Base-by-base conservation (phyloP, 2,797 vertebrate genomes). In the Typhlichthys subterraneus region DNA sequence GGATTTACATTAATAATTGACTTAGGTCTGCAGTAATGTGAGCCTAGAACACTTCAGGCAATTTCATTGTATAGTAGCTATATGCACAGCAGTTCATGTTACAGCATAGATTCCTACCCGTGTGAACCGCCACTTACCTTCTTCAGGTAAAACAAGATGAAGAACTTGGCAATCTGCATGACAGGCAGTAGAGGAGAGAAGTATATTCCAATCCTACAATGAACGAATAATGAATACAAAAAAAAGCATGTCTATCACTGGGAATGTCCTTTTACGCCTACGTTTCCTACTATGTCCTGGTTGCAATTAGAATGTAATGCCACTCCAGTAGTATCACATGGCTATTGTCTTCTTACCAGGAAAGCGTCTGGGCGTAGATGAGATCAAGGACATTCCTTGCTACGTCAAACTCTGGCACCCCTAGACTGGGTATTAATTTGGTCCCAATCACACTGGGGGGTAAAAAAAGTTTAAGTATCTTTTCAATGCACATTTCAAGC, bases 321-420 rank as follows among this genome's bases (percentile, higher is more conserved):
- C 15, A 15, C n/a, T 14, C 14, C 15, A 23, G 38, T 0, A 57
- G 38, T 50, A 15, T 13, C 0, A 3, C 53, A 56, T 49, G 7
- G 15, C 11, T 12, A 3, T 57, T 70, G 8, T 45, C 72, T 15
- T 45, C 72, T 76, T 85, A 98, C 98, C 98, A 99, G 63, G 93
- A 91, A 61, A 99, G 88, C n/a, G 96, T 97, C 85, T 99, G 98
- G 11, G 94, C 90, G 0, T 98, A 98, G 80, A 98, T 98, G 69
- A 99, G 90, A 65, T 98, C 94, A 0, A 99, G 91, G 50, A 99
- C 95, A 47, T 98, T 99, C 76, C 94, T 92, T 57, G 94, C 96
- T 0, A 99, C 93, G 13, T 99, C 96, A 74, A 99, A 99, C 82
- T 99, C 96, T 46, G 95, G 96, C 64, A 87, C 70, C 1, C 96